Percentiles rank a stretch among this genome's conserved stretches.
phyloP scores from a whole-genome alignment of 2,113 vertebrate species.

The Bubo scandiacus region DNA sequence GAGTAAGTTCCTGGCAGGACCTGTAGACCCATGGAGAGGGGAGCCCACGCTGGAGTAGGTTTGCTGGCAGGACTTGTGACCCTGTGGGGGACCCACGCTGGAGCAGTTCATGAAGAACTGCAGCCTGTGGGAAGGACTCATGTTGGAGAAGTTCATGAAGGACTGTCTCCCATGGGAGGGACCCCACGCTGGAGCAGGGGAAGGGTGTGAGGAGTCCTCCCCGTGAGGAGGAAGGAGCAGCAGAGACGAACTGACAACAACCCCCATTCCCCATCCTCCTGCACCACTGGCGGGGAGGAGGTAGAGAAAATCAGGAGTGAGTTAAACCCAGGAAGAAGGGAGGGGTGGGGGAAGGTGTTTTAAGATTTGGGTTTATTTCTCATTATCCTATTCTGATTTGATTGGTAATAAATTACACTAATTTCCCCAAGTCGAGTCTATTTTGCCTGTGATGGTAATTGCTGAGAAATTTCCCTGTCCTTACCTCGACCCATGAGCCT shows the following conservation, averaged over 20 bases:
- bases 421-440: background rate
- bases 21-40: background rate
- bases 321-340: background rate
- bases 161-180: background rate
- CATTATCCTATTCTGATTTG: background rate
- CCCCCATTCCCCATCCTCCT: background rate
- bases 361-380: background rate
- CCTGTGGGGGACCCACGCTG: background rate
- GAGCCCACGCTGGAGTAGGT: background rate
- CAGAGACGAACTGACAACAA: background rate
- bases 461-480: background rate
- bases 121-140: background rate
- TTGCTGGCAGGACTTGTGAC: background rate
- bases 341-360: background rate
- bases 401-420: background rate
- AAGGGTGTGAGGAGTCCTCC: background rate
- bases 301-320: background rate
- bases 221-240: background rate
- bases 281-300: accelerated
- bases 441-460: background rate
- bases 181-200: background rate
- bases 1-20: background rate
- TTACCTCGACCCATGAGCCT: background rate
- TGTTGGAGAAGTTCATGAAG: background rate
- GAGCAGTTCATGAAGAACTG: background rate